Base-by-base conservation (phyloP, 92 coral and sea anemone species). In the Porites rus region DNA sequence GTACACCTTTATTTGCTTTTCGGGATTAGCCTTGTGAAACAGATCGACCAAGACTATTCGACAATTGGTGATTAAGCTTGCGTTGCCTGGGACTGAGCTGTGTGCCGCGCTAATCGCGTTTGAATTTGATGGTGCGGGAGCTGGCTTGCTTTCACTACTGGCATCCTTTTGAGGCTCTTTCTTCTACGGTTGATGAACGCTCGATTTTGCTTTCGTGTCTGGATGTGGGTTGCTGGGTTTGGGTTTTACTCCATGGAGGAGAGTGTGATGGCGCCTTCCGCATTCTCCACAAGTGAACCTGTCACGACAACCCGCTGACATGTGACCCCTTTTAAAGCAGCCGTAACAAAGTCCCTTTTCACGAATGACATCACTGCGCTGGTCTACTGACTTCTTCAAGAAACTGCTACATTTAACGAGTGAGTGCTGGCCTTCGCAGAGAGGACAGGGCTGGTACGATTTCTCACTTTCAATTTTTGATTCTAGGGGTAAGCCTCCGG, bases 191-290 rank as follows among this genome's bases (percentile, higher is more conserved):
- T 25, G 28, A 25, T 25, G 28, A 1, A 25, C 28, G 28, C 28
- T 25, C 28, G 28, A 25, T 25, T 25, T 25, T 25, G 28, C 28
- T 25, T 25, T 25, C 16, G 59, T 38, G 59, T 67, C 50, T 17
- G 43, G 24, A 50, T 67, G 72, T 67, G 24, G 72, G 9, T 18
- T 78, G 59, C 59, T 54, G 10, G 59, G 9, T 13, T 8, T 54
- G 11, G 91, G 90, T 25, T 76, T 84, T 13, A 73, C 92, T 4
- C 92, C 86, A 74, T 93, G 96, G 12, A 93, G 79, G 12, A 80
- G 65, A 25, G 93, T 93, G 81, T 86, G 96, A 78, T 90, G 96
- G 54, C 54, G 69, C 52, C 85, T 90, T 6, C 91, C 92, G 74
- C 94, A 90, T 68, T 93, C 91, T 7, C 17, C 59, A 51, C 96